Conservation (phyloP, 2,113 vertebrate species). For the Maccullochella peelii region DNA sequence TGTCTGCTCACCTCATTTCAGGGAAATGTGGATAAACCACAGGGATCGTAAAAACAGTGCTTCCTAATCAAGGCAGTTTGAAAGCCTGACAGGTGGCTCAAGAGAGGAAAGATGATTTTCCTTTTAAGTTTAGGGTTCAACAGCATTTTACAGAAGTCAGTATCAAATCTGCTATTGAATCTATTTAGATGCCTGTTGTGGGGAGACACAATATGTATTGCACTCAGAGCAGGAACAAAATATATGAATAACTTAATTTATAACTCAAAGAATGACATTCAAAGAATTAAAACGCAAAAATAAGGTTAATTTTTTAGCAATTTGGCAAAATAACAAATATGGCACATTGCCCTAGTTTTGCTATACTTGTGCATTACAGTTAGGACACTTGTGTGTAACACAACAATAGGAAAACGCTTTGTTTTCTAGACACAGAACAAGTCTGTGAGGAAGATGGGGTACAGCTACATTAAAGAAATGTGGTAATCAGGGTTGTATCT, state of each 20-base stretch:
- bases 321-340: neutral
- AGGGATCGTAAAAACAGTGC: slow-evolving; percentile 18
- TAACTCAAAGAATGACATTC: neutral
- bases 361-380: neutral
- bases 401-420: neutral
- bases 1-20: slow-evolving; percentile 37
- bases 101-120: neutral
- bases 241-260: neutral
- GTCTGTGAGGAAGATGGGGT: neutral
- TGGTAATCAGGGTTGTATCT: neutral
- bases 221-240: neutral
- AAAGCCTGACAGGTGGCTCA: slow-evolving; percentile 4
- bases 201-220: neutral
- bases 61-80: slow-evolving; percentile 26
- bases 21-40: slow-evolving; percentile 28
- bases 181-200: neutral
- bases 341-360: neutral
- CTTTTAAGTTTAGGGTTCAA: neutral
- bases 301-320: neutral
- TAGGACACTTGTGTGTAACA: neutral
- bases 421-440: neutral
- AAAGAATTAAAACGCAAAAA: neutral
- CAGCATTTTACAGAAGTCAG: slow-evolving; percentile 1
- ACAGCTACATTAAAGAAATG: slow-evolving; percentile 3
- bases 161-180: neutral